These are phyloP conservation scores for Phalacrocorax pelagicus DNA, from an alignment of 2,113 vertebrate genomes.

Conservation along the genomic window DNA sequence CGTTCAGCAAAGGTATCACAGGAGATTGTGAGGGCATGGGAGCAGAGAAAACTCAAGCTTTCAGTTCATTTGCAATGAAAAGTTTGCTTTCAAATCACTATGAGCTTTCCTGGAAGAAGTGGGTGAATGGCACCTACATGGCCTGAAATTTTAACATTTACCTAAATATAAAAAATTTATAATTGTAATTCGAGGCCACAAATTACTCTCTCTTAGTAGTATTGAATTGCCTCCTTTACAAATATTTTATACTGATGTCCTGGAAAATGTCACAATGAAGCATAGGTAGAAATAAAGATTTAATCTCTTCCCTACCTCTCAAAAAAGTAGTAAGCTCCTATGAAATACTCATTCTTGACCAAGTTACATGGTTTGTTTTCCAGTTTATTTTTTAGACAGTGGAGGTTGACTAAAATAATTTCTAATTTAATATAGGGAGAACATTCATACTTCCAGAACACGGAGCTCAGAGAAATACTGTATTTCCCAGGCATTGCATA, in stretches of 20 bases:
- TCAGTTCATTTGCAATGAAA: not conserved
- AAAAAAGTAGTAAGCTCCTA: not conserved
- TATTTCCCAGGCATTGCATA: not conserved
- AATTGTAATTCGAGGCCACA: not conserved
- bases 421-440: not conserved
- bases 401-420: not conserved
- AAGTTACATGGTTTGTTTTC: not conserved
- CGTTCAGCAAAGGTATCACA: not conserved
- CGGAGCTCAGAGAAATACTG: not conserved
- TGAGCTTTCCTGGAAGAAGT: not conserved
- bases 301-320: not conserved
- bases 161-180: not conserved
- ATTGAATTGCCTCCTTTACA: not conserved
- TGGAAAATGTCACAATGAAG: not conserved
- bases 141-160: not conserved
- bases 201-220: not conserved
- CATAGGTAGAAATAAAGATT: not conserved
- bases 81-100: not conserved
- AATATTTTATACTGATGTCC: not conserved
- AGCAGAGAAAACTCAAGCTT: not conserved
- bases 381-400: not conserved
- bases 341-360: not conserved
- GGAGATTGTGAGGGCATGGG: not conserved
- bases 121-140: not conserved
- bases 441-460: not conserved